These are phyloP conservation scores for Ectobius pallidus DNA, from an alignment of 2,888 invertebrate species.

Conservation along the genomic window DNA sequence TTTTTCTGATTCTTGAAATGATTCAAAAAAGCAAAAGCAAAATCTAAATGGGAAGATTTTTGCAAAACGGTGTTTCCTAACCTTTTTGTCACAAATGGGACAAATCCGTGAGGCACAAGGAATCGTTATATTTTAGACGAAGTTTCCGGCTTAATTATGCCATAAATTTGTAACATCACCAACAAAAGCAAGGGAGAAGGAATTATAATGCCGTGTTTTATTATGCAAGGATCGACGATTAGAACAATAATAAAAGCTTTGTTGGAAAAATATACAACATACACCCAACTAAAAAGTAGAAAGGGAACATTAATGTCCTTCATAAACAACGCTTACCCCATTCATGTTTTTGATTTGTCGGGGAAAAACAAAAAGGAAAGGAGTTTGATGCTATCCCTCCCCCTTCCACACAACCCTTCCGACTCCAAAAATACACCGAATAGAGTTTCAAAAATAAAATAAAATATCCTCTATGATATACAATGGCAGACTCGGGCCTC, in stretches of 20 bases:
- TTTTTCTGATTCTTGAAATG: no score
- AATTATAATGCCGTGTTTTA: slow-evolving; percentile 25
- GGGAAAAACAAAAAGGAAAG: slow-evolving; percentile 37
- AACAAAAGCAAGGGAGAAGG: slow-evolving; percentile 8
- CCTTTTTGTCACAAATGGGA: no score
- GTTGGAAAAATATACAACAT: slow-evolving; percentile 30
- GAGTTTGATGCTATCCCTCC: slow-evolving; percentile 24
- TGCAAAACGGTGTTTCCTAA: no score
- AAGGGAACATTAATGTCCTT: slow-evolving; percentile 39
- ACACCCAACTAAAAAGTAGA: slow-evolving; percentile 29
- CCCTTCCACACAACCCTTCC: background rate
- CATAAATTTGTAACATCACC: slow-evolving; percentile 14
- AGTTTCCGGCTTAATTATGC: slow-evolving; percentile 20
- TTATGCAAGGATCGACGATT: slow-evolving; percentile 31
- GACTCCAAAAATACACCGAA: slow-evolving; percentile 8
- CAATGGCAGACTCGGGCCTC: slow-evolving; percentile 24
- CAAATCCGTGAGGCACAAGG: no score
- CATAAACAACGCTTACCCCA: slow-evolving; percentile 40
- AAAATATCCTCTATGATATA: slow-evolving; percentile 6
- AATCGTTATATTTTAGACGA: no score
- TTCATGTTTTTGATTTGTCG: slow-evolving; percentile 43
- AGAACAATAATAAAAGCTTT: slow-evolving; percentile 26
- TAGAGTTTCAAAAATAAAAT: slow-evolving; percentile 20
- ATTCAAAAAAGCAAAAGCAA: no score
- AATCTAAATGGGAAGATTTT: no score